A percentile compares a stretch with the other conserved stretches of the same genome.
phyloP scores from a whole-genome alignment of 2,113 vertebrate genomes.

The Chaetura pelagica region DNA sequence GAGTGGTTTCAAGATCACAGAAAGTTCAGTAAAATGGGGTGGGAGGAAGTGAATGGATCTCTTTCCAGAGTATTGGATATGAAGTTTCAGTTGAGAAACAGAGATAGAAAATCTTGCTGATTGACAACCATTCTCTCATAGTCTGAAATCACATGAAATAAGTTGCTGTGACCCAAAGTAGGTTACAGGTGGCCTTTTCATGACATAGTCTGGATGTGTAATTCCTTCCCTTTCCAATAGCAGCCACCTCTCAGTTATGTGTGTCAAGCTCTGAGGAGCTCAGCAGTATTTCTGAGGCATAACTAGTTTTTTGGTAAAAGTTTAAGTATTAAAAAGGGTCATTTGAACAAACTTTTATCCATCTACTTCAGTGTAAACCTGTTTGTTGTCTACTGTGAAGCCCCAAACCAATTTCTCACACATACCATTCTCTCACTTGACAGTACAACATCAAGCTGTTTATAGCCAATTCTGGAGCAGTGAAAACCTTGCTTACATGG shows the following conservation, averaged over 20 bases:
- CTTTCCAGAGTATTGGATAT: neutral
- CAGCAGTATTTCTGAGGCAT: neutral
- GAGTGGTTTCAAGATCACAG: neutral
- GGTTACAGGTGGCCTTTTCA: neutral
- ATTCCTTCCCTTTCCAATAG: neutral
- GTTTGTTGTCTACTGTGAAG: neutral
- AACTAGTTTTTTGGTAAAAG: neutral
- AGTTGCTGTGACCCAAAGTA: neutral
- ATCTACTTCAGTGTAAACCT: neutral
- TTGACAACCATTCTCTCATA: neutral
- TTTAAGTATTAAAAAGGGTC: neutral
- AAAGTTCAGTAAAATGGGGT: accelerated
- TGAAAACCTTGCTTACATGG: neutral
- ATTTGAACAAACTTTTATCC: neutral
- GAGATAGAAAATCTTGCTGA: neutral
- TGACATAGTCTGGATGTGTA: no score
- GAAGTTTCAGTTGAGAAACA: neutral
- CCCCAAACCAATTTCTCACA: neutral
- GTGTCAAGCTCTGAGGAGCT: neutral
- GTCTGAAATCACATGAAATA: neutral
- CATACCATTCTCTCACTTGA: accelerated
- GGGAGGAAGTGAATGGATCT: neutral
- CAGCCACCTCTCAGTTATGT: neutral
- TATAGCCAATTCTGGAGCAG: neutral
- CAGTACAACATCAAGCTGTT: neutral